Evolutionary conservation across 35 echinoderm and acorn worm species (phyloP).

Genomic region (Heliocidaris erythrogramma): DNA sequence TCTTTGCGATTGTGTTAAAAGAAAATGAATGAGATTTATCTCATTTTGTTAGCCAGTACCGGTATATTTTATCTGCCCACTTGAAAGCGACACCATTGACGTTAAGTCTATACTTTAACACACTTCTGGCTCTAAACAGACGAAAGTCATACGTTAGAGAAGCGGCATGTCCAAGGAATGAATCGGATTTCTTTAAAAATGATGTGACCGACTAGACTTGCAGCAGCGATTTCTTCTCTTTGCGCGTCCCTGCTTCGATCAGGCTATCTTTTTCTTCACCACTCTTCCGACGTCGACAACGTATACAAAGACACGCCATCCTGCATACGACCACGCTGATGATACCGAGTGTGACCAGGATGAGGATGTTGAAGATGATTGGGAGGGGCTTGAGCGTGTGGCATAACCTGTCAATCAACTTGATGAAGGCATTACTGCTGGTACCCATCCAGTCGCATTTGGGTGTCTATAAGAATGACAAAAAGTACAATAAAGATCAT

Average conservation of each 20-base stretch:
- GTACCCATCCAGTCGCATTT: conserved; percentile 22
- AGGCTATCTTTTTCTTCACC: neutral
- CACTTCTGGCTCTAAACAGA: no score
- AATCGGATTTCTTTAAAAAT: neutral
- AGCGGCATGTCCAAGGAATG: neutral
- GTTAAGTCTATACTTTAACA: no score
- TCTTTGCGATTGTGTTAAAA: no score
- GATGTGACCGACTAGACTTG: neutral
- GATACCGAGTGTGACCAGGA: neutral
- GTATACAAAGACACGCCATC: neutral
- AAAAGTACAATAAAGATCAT: neutral
- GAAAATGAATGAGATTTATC: no score
- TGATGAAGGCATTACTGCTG: neutral
- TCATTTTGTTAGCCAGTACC: no score
- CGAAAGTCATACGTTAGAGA: no score
- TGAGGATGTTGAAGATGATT: neutral
- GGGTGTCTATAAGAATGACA: neutral
- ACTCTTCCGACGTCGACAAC: neutral
- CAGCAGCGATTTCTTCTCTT: conserved; percentile 32
- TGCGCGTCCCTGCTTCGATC: neutral
- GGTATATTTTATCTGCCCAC: no score
- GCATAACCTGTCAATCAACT: conserved; percentile 8
- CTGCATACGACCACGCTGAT: neutral
- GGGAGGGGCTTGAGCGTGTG: conserved; percentile 3
- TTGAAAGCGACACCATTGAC: no score